phyloP scores from a whole-genome alignment of 2,113 vertebrate species.

The Cichladusa arquata region DNA sequence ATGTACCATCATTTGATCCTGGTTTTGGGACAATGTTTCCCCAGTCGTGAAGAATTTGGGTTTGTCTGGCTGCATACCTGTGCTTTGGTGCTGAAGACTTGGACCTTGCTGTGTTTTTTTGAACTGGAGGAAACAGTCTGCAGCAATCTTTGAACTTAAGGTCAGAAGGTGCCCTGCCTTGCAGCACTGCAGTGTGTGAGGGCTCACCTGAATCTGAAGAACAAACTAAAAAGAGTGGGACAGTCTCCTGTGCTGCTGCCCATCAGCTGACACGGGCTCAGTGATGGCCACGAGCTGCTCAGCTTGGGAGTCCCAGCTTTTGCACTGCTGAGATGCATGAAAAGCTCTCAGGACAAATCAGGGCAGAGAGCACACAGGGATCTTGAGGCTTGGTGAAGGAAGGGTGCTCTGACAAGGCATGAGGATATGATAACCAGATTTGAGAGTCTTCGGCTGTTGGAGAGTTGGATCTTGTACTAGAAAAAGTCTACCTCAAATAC shows the following conservation, averaged over 20 bases:
- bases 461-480: not conserved
- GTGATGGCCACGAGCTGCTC: not conserved
- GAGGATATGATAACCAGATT: not conserved
- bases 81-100: not conserved
- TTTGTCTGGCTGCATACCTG: not conserved
- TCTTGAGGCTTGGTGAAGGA: not conserved
- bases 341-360: not conserved
- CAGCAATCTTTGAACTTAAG: not conserved
- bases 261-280: not conserved
- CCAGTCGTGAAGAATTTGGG: not conserved
- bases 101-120: not conserved
- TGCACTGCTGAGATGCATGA: not conserved
- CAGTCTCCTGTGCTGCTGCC: not conserved
- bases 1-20: rapidly evolving
- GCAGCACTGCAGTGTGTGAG: not conserved
- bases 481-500: not conserved
- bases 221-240: too few species aligned
- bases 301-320: not conserved
- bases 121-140: not conserved
- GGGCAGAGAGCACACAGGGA: not conserved
- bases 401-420: not conserved
- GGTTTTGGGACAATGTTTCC: not conserved
- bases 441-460: not conserved
- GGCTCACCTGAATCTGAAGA: not conserved
- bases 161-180: not conserved